Conservation (phyloP, 2,888 invertebrate species). For the Panorpa germanica region DNA sequence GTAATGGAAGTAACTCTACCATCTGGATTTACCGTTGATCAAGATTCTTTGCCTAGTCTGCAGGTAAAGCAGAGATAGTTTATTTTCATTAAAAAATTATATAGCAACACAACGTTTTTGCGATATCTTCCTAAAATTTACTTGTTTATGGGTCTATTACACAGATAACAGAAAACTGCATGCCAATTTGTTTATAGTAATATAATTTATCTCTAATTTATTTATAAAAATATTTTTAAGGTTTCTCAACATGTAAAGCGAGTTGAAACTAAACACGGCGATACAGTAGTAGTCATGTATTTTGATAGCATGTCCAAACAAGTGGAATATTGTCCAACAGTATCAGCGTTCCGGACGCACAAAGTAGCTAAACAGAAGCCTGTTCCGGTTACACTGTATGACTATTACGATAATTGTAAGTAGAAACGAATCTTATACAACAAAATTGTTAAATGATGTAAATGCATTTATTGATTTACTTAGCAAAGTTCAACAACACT, state of each 20-base stretch:
- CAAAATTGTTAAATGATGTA: background rate
- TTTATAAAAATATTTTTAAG: constrained; percentile 26
- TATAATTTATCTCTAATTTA: too few relatives aligned
- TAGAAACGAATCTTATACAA: constrained; percentile 13
- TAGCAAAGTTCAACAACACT: background rate
- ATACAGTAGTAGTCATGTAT: constrained; percentile 43
- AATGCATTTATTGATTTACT: background rate
- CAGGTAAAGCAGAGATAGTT: too few relatives aligned
- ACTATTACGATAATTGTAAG: constrained; percentile 85
- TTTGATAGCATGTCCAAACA: constrained; percentile 41
- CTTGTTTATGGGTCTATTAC: too few relatives aligned
- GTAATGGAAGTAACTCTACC: constrained; percentile 79
- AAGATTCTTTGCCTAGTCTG: constrained; percentile 46
- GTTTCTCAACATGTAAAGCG: constrained; percentile 37
- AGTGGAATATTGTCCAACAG: constrained; percentile 67
- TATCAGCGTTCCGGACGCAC: constrained; percentile 65
- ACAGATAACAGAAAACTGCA: too few relatives aligned
- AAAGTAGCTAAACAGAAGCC: constrained; percentile 75
- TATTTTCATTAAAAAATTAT: too few relatives aligned
- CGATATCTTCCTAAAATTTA: too few relatives aligned
- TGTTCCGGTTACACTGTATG: constrained; percentile 67
- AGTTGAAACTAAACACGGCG: constrained; percentile 46
- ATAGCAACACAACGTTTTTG: too few relatives aligned
- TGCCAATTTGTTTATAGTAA: too few relatives aligned
- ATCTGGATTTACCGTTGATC: constrained; percentile 76